Evolutionary conservation across 1,140 invertebrate genomes (phyloP), one percentile per base, ranked within the genome.

Genomic region (Zophobas atratus): DNA sequence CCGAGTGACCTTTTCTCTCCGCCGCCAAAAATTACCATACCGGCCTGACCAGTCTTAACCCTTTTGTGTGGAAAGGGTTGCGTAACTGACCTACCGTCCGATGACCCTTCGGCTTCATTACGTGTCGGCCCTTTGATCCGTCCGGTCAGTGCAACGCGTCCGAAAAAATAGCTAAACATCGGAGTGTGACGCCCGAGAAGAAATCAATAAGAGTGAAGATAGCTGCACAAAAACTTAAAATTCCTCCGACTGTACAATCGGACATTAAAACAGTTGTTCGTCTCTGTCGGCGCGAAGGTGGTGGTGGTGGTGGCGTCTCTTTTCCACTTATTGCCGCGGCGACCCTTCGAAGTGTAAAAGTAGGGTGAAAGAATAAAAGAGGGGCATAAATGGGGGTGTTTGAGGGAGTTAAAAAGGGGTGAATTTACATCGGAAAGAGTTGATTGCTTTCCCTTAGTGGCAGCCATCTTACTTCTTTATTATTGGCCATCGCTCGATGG

Each of bases 291-390:
- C 6, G 3, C 4, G 4, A 32, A 20, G 2, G 1, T 33, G 5
- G 2, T 38, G 32, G 8, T n/a, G 8, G 41, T 72, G 6, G 41
- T 38, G 6, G 43, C 36, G 38, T 76, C 74, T 76, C 49, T 72
- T 43, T 76, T 49, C 3, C 63, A 60, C 48, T 43, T 32, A 6
- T 72, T 46, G 43, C 34, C 75, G 75, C 63, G 48, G 67, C 77
- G 77, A 79, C 79, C 80, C 82, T 80, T 83, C 82, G 81, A 51
- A 75, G 81, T 82, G 80, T 83, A 83, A 84, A 84, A 84, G 83
- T 84, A 84, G 83, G 83, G 83, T 84, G 83, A 83, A 84, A 83
- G 82, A 84, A 84, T 84, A 84, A 83, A 83, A 82, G 81, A 77
- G 78, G 78, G 74, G 78, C 67, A 82, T 80, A 79, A 83, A 84